Evolutionary conservation across 2,888 invertebrate species (phyloP).

Genomic region (Yponomeuta malinellus): DNA sequence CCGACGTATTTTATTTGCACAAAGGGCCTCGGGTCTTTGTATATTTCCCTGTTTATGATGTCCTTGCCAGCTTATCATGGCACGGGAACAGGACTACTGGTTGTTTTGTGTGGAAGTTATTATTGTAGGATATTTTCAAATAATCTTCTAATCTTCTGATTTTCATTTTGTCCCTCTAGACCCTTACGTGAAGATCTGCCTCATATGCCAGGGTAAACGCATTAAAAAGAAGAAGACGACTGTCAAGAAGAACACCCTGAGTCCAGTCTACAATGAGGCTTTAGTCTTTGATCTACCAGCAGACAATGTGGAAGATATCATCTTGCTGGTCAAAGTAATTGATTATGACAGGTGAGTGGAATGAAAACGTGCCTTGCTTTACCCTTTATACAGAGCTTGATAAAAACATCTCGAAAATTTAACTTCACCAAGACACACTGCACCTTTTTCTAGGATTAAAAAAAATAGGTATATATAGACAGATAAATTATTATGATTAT

Average conservation of each 20-base stretch:
- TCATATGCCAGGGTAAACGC: constrained; percentile 90
- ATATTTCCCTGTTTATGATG: no score
- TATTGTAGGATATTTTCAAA: neutral
- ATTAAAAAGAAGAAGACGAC: constrained; percentile 96
- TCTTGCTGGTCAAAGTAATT: constrained; percentile 88
- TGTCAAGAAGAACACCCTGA: constrained; percentile 89
- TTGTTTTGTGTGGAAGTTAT: no score
- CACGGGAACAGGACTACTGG: no score
- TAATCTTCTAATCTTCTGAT: neutral
- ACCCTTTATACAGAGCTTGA: neutral
- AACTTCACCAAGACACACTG: no score
- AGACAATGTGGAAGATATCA: constrained; percentile 87
- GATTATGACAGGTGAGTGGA: constrained; percentile 88
- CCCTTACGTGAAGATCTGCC: constrained; percentile 94
- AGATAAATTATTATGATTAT: no score
- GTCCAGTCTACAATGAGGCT: constrained; percentile 95
- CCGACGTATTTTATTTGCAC: no score
- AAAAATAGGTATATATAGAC: no score
- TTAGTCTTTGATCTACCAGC: constrained; percentile 93
- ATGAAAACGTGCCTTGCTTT: neutral
- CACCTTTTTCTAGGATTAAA: no score
- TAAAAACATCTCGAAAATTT: no score
- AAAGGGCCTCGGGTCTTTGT: no score
- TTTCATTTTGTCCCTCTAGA: constrained; percentile 72
- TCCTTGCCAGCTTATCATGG: no score